These are phyloP conservation scores for Hanleya hanleyi DNA, from an alignment of 2,888 invertebrate species.

Conservation along the genomic window DNA sequence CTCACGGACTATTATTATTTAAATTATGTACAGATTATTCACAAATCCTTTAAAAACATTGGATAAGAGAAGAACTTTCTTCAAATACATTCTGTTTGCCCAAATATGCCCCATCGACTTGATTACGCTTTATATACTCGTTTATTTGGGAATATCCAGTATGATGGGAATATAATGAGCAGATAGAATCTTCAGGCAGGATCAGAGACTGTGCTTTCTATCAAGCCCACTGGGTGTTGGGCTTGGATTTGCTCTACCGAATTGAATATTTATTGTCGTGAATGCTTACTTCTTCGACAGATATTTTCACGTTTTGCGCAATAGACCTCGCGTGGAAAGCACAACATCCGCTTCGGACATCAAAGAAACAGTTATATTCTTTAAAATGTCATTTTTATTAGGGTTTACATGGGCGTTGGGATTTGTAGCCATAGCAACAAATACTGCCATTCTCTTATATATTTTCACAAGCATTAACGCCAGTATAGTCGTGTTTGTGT, in stretches of 20 bases:
- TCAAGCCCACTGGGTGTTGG: background rate
- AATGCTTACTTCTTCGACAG: background rate
- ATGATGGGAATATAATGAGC: background rate
- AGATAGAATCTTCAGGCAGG: background rate
- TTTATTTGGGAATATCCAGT: background rate
- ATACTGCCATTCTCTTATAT: background rate
- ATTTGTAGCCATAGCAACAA: background rate
- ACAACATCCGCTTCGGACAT: background rate
- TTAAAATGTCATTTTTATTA: slow-evolving; percentile 3
- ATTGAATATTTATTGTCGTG: background rate
- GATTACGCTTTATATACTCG: background rate
- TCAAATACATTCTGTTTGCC: background rate
- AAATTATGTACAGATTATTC: background rate
- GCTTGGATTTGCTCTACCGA: background rate
- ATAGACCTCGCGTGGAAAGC: background rate
- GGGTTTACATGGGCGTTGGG: slow-evolving; percentile 4
- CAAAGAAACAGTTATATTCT: background rate
- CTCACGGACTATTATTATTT: too few species aligned
- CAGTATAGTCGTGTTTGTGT: slow-evolving; percentile 3
- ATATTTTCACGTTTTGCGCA: background rate
- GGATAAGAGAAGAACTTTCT: background rate
- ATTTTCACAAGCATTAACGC: background rate
- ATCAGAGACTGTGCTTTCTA: background rate
- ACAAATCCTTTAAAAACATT: background rate
- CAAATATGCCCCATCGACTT: background rate